These are phyloP conservation scores for Rhabdornis inornatus DNA, from an alignment of 2,113 vertebrate genomes.

Conservation along the genomic window DNA sequence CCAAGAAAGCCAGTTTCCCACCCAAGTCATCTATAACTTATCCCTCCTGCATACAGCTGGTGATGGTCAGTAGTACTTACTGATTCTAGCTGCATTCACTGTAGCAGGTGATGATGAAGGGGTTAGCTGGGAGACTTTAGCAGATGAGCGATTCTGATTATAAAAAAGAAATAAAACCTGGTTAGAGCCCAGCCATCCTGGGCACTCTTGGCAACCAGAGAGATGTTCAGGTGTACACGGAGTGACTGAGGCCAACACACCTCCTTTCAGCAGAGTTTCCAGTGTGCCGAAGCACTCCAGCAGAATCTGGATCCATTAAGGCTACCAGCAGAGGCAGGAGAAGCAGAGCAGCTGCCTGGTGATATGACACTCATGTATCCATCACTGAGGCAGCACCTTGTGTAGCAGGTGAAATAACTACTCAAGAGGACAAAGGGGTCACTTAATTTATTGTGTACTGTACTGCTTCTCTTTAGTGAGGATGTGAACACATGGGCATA, in stretches of 20 bases:
- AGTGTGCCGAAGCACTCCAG: background rate
- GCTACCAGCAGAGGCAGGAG: background rate
- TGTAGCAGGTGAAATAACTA: background rate
- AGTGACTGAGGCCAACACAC: background rate
- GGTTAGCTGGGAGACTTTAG: background rate
- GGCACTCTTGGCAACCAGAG: background rate
- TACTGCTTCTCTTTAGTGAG: background rate
- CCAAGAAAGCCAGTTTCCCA: background rate
- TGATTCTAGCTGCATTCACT: background rate
- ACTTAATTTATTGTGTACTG: background rate
- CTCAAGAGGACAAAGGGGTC: background rate
- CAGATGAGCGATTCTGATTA: background rate
- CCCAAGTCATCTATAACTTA: background rate
- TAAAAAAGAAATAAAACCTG: background rate
- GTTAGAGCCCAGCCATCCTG: background rate
- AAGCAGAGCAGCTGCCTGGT: background rate
- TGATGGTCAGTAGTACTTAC: background rate
- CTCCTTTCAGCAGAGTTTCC: background rate
- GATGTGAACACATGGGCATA: background rate
- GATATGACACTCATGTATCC: fast-evolving
- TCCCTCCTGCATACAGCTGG: background rate
- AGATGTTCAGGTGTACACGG: background rate
- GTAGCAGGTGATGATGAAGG: background rate
- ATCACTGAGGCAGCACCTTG: background rate
- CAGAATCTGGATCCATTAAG: background rate